Percentiles rank a stretch among this genome's conserved stretches.
These are phyloP conservation scores for Hybognathus amarus DNA, from an alignment of 2,797 vertebrate species.

Conservation along the genomic window DNA sequence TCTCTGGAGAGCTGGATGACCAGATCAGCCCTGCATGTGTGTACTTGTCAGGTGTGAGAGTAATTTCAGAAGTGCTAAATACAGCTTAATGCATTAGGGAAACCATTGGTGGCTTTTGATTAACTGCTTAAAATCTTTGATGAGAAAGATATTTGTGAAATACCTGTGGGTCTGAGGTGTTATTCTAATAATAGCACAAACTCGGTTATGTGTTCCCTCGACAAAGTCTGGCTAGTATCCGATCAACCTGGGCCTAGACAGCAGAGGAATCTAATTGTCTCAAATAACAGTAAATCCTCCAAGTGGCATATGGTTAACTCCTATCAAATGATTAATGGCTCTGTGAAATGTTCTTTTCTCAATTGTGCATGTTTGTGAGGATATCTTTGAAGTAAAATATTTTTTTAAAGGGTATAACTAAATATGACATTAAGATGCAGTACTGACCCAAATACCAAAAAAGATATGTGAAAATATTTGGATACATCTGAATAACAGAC, in stretches of 20 bases:
- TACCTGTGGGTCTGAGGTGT: slow-evolving; percentile 37
- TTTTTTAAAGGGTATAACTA: background rate
- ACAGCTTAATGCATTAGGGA: slow-evolving; percentile 40
- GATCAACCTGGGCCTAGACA: slow-evolving; percentile 10
- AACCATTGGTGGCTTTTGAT: slow-evolving; percentile 51
- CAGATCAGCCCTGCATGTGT: slow-evolving; percentile 42
- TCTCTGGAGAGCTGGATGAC: slow-evolving; percentile 27
- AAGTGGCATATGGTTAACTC: slow-evolving; percentile 1
- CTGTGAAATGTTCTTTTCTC: slow-evolving; percentile 17
- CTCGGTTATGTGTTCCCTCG: slow-evolving; percentile 6
- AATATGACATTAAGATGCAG: background rate
- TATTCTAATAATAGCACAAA: slow-evolving; percentile 30
- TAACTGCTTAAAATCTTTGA: slow-evolving; percentile 47
- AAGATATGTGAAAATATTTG: background rate
- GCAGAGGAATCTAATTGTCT: slow-evolving; percentile 9
- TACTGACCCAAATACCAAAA: background rate
- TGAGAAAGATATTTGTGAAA: slow-evolving; percentile 41
- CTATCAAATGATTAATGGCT: slow-evolving; percentile 29
- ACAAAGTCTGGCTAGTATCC: background rate
- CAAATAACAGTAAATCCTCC: slow-evolving; percentile 38
- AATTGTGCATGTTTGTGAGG: background rate
- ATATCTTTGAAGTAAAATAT: slow-evolving; percentile 9
- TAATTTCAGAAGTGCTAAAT: slow-evolving; percentile 49
- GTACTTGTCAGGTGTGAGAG: slow-evolving; percentile 42
- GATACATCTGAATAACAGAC: background rate